These are phyloP conservation scores for Thoracochromis brauschi DNA, from an alignment of 2,113 vertebrate species.

Conservation along the genomic window DNA sequence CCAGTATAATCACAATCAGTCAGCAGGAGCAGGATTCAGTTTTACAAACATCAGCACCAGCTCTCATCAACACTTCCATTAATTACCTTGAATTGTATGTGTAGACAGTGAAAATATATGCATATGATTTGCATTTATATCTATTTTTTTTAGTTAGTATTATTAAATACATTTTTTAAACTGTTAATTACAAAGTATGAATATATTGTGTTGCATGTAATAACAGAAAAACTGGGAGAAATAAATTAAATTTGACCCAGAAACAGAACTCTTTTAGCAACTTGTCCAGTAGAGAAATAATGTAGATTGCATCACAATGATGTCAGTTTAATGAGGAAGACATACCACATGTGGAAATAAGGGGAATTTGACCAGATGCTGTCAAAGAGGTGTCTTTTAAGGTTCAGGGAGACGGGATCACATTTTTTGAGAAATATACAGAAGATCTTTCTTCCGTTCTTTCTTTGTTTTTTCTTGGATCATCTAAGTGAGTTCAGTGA, in stretches of 20 bases:
- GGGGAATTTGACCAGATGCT: not conserved
- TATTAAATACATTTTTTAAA: not conserved
- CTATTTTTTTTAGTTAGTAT: not conserved
- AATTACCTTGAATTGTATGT: not conserved
- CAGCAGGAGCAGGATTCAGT: not conserved
- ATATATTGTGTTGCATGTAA: not conserved
- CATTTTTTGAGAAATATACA: not conserved
- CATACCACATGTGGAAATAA: not conserved
- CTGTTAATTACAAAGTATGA: not conserved
- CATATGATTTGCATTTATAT: not conserved
- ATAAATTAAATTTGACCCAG: not conserved
- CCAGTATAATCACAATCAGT: not conserved
- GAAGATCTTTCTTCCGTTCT: not conserved
- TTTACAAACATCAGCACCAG: not conserved
- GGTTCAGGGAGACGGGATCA: rapidly evolving
- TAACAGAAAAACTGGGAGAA: not conserved
- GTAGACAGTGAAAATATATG: not conserved
- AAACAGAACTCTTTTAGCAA: not conserved
- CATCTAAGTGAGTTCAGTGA: not conserved
- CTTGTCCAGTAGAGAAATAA: not conserved
- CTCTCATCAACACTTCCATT: not conserved
- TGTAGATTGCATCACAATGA: not conserved
- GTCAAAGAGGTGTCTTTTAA: not conserved
- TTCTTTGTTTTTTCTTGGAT: not conserved
- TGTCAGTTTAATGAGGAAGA: not conserved